Evolutionary conservation across 2,797 vertebrate genomes (phyloP), one percentile per base, ranked within the genome.

Genomic region (Rhabdomys pumilio): DNA sequence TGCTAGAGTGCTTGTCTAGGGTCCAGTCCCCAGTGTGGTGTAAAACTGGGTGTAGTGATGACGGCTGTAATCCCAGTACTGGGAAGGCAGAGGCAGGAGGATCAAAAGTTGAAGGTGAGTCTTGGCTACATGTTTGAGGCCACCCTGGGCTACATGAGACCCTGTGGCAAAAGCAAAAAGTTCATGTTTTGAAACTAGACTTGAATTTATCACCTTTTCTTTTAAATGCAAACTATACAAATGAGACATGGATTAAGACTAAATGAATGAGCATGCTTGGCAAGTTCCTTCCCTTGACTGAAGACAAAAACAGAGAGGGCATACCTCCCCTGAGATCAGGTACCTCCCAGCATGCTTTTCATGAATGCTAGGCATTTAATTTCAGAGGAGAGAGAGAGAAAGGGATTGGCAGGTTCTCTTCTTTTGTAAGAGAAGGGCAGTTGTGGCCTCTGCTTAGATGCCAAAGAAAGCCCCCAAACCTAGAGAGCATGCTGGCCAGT

Each of bases 221-320:
- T 87, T 93, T 38, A 84, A 92, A 93, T 88, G 20, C 72, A 81
- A 94, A 92, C 80, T 90, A 73, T 87, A 59, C 44, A 84, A 91
- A 93, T 11, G 53, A 95, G 83, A 84, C 34, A 15, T 26, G 29
- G 50, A 15, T 79, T 22, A 76, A 79, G 34, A 50, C 44, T 59
- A 69, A 53, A 73, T 9, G 31, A 90, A 20, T 47, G 47, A 67
- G 63, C 5, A 11, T 63, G 69, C 85, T 81, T 84, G n/a, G 65
- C 72, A 38, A 59, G 19, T 2, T 79, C 44, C 88, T 77, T 87
- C 19, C 26, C 22, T 47, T 94, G 41, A 9, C 59, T 65, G 57
- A 94, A 89, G 93, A 85, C 10, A 38, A 81, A 69, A 41, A 31
- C n/a, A 59, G 44, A 75, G 38, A 84, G 31, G 69, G 34, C 53